phyloP scores from a whole-genome alignment of 2,797 vertebrate species.

The Onychomys leucogaster region DNA sequence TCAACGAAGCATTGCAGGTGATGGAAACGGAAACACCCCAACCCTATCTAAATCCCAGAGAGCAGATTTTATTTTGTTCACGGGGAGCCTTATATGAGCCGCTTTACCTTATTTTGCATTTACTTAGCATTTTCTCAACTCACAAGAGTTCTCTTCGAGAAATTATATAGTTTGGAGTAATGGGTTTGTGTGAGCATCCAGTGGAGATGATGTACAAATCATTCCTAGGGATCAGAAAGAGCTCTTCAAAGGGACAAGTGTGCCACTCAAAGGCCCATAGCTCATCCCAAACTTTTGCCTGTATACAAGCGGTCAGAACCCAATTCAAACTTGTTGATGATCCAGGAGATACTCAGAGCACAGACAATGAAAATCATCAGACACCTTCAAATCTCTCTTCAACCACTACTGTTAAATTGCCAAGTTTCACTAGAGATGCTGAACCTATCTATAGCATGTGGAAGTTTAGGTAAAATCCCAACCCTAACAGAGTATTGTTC shows the following conservation, averaged over 20 bases:
- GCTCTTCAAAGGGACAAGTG: background rate
- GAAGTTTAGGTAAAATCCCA: background rate
- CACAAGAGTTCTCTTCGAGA: conserved; percentile 1
- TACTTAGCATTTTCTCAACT: conserved; percentile 32
- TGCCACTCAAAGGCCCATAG: background rate
- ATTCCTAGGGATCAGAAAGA: background rate
- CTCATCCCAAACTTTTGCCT: background rate
- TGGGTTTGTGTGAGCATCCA: background rate
- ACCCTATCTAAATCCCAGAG: background rate
- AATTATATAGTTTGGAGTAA: background rate
- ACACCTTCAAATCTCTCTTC: background rate
- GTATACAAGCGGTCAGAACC: background rate
- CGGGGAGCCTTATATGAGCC: background rate
- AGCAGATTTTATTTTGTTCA: background rate
- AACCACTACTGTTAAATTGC: background rate
- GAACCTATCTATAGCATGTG: background rate
- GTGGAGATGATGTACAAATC: background rate
- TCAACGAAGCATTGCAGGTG: background rate
- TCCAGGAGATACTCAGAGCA: background rate
- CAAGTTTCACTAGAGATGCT: background rate
- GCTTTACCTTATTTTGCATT: background rate
- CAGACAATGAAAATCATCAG: background rate
- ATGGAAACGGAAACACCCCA: conserved; percentile 25
- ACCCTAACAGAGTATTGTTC: background rate
- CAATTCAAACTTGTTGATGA: background rate